Base-by-base conservation (phyloP, 2,888 invertebrate species). In the Drosophila kambysellisi region DNA sequence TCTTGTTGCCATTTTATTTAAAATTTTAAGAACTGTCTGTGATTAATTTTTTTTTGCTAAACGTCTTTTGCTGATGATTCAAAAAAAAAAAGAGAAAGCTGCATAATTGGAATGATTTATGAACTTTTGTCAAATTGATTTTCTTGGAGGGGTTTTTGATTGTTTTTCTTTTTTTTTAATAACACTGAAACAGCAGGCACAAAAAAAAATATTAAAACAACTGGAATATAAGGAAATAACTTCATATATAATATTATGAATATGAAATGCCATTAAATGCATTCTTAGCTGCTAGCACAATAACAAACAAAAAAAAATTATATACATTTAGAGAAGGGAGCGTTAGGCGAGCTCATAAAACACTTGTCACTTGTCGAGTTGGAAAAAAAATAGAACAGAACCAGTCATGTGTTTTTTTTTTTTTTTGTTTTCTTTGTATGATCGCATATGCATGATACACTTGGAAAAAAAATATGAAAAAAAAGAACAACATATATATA, bases 401-500 rank as follows among this genome's bases (percentile, higher is more conserved):
- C 43, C 71, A 70, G 61, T 70, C 54, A 12, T 54, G 43, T 11
- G 39, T 57, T 54, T 46, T 54, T 65, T 54, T n/a, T 37, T 20
- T 0, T 32, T 41, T 5, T 20, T 15, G n/a, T 30, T 46, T 43
- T 35, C 1, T 20, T 33, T 53, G 39, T 79, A 74, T 74, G 75
- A 65, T 69, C 53, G 32, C 66, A 62, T 70, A 79, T 81, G 67
- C 58, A 73, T 77, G 78, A 79, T 57, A 74, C 81, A 79, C 79
- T 81, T 74, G 54, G 41, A 81, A 81, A 80, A 80, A 76, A 80
- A 77, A 75, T 77, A 70, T 70, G 74, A 79, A 79, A 79, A 79
- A 79, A 81, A 74, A 67, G 29, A 43, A 57, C 68, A 58, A 78
- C 50, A 61, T 68, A 62, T 58, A 68, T 66, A 63, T 66, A 63